Base-by-base conservation (phyloP, 2,797 vertebrate genomes). In the Sebastes dallii region DNA sequence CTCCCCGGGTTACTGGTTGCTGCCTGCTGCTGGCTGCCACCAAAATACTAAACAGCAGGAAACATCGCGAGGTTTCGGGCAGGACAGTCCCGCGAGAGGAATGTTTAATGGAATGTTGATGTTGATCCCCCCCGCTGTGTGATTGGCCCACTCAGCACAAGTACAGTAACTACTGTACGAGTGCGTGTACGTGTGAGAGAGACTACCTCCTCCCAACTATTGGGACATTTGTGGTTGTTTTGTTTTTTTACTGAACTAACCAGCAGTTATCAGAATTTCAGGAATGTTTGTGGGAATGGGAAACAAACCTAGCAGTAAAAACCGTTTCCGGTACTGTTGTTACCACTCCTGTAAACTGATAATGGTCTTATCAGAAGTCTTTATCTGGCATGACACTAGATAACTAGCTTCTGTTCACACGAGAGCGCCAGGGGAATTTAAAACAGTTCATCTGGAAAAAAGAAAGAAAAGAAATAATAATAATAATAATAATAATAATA, bases 51-150 rank as follows among this genome's bases (percentile, higher is more conserved):
- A 75, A 78, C 22, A 75, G 76, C 64, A 81, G 87, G 88, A 91
- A 94, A 92, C 90, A 88, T 84, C 94, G 93, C 95, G 95, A 95
- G 86, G 92, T 84, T 95, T 95, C 80, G 54, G 42, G 2, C 14
- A 0, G 76, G 72, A 78, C 66, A 71, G 88, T 94, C 92, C 85
- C 94, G 92, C 94, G 95, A 95, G 95, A 96, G 69, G 76, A 88
- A 83, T 54, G 54, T 55, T 69, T 56, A 18, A n/a, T 58, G 87
- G 84, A 84, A 89, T 82, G 86, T 69, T 66, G 64, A 77, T 24
- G 36, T 39, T 39, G 36, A 39, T 16, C 16, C 65, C 73, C 70
- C 29, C 6, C 39, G 39, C 13, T 39, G 39, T 65, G 11, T 42
- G 34, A 81, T 14, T 65, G 75, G 50, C 65, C 67, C 70, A 74